A percentile compares a stretch with the other conserved stretches of the same genome.
phyloP scores from a whole-genome alignment of 1,140 invertebrate genomes.

The Caenorhabditis brenneri region DNA sequence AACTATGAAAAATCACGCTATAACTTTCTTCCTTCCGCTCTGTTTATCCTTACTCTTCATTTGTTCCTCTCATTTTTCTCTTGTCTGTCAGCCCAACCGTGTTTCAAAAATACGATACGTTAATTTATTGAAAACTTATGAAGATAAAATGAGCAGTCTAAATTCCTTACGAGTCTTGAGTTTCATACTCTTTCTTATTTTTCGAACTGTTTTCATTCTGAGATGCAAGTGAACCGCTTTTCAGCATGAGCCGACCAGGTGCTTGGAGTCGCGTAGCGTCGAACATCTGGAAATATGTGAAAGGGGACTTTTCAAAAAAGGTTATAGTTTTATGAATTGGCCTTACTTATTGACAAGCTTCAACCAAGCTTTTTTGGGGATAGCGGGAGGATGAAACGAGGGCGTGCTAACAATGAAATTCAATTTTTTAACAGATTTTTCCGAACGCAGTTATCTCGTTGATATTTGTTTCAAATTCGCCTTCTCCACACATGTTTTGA shows the following conservation, averaged over 20 bases:
- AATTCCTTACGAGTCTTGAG: not conserved
- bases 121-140: too few species aligned
- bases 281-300: constrained; percentile 49
- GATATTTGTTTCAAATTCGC: too few species aligned
- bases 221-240: not conserved
- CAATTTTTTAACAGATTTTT: too few species aligned
- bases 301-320: constrained; percentile 48
- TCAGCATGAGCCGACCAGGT: constrained; percentile 51
- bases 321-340: not conserved
- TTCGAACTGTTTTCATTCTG: not conserved
- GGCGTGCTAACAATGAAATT: too few species aligned
- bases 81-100: not conserved
- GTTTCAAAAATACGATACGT: too few species aligned
- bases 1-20: too few species aligned
- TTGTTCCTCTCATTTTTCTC: not conserved
- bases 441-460: too few species aligned
- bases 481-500: too few species aligned
- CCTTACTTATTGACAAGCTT: not conserved
- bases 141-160: not conserved
- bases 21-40: too few species aligned
- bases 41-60: too few species aligned
- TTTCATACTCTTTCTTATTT: not conserved
- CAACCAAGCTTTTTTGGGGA: too few species aligned
- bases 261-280: constrained; percentile 49
- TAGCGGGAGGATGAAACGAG: too few species aligned